phyloP scores from a whole-genome alignment of 2,888 invertebrate genomes.

The Hipparchia sbordonii region DNA sequence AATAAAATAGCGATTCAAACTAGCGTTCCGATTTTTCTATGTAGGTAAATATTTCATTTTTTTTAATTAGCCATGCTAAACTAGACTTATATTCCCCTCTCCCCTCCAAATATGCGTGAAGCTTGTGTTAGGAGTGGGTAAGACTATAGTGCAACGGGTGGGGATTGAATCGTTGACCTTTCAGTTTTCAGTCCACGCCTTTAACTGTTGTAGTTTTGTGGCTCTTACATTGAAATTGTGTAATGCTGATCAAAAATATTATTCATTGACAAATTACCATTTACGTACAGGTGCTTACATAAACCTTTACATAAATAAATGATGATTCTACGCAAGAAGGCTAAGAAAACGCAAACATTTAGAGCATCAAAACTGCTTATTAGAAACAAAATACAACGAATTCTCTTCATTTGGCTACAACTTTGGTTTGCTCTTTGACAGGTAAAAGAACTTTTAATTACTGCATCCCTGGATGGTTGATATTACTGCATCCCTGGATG shows the following conservation, averaged over 20 bases:
- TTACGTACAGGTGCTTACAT: too few species aligned
- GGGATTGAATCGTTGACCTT: too few species aligned
- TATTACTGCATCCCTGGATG: conserved; percentile 5
- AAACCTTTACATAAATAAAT: too few species aligned
- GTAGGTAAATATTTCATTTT: background rate
- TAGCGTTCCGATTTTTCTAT: background rate
- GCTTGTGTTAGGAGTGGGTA: too few species aligned
- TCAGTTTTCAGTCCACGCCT: too few species aligned
- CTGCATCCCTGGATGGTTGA: background rate
- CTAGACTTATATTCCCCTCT: too few species aligned
- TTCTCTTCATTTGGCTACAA: conserved; percentile 10
- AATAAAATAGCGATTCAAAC: background rate
- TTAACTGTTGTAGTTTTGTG: too few species aligned
- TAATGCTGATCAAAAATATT: background rate
- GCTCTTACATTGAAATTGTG: background rate
- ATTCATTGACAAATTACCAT: too few species aligned
- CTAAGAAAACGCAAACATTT: background rate
- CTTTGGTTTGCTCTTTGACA: conserved; percentile 18
- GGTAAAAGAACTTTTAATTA: conserved; percentile 23
- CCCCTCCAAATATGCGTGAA: too few species aligned
- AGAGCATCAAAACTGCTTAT: background rate
- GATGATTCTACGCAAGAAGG: too few species aligned
- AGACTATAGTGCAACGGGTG: too few species aligned
- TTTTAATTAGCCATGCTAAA: too few species aligned
- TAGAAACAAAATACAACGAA: background rate